A percentile compares a stretch with the other conserved stretches of the same genome.
phyloP scores from a whole-genome alignment of 1,140 invertebrate genomes.

The Carcinoscorpius rotundicauda region DNA sequence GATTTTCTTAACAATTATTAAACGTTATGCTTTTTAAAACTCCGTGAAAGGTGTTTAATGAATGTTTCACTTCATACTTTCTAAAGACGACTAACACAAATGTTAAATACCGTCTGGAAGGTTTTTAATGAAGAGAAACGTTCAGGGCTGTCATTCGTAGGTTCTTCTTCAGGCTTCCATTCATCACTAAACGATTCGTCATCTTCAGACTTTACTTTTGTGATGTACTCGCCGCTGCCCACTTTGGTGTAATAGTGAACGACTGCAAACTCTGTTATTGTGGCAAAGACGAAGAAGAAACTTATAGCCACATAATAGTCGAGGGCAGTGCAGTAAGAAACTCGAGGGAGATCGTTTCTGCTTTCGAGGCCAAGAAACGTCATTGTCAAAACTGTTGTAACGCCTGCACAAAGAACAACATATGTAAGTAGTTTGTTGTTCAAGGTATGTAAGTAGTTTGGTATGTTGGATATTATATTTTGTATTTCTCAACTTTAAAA shows the following conservation, averaged over 20 bases:
- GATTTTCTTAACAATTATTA: too few relatives aligned
- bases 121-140: neutral
- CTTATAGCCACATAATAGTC: slow-evolving; percentile 78
- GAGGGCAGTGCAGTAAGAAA: slow-evolving; percentile 71
- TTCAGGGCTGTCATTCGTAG: neutral
- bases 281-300: slow-evolving; percentile 75
- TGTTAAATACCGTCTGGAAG: neutral
- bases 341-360: slow-evolving; percentile 70
- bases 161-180: too few relatives aligned
- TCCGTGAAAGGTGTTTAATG: too few relatives aligned
- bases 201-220: too few relatives aligned
- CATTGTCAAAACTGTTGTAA: slow-evolving; percentile 78
- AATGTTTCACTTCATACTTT: too few relatives aligned
- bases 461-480: neutral
- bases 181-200: too few relatives aligned
- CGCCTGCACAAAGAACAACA: slow-evolving; percentile 40
- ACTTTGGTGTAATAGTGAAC: slow-evolving; percentile 85
- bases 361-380: slow-evolving; percentile 75
- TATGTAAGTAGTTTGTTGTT: neutral
- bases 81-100: too few relatives aligned
- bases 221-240: slow-evolving; percentile 59
- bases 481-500: neutral
- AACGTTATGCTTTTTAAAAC: too few relatives aligned
- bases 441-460: neutral
- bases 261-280: slow-evolving; percentile 72